phyloP scores from a whole-genome alignment of 1,140 invertebrate species.

The Procambarus virginalis region DNA sequence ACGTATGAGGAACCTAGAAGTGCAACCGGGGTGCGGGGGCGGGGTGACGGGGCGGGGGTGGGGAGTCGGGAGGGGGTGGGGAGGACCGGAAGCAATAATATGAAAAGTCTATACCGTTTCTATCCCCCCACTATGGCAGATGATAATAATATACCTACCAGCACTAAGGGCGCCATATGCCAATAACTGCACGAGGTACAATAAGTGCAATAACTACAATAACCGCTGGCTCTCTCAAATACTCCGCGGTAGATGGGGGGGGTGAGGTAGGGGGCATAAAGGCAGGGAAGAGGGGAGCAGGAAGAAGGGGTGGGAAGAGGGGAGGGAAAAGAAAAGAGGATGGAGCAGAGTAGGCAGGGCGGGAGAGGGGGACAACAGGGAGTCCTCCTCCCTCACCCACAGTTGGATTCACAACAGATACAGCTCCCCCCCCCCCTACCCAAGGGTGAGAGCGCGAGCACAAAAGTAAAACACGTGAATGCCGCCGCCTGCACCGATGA shows the following conservation, averaged over 20 bases:
- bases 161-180: slow-evolving; percentile 59
- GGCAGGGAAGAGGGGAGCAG: neutral
- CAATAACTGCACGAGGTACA: slow-evolving; percentile 62
- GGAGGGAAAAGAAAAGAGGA: no score
- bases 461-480: slow-evolving; percentile 66
- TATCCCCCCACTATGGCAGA: slow-evolving; percentile 32
- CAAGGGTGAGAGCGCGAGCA: slow-evolving; percentile 39
- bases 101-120: neutral
- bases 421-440: slow-evolving; percentile 16
- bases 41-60: no score
- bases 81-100: slow-evolving; percentile 29
- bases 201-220: slow-evolving; percentile 63
- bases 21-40: no score
- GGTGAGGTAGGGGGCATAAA: neutral
- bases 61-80: neutral
- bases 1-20: no score
- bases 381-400: no score
- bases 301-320: neutral
- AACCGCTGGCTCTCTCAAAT: slow-evolving; percentile 54
- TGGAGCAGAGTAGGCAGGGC: no score
- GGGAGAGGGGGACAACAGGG: no score
- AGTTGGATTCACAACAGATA: slow-evolving; percentile 45
- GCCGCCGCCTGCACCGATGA: neutral
- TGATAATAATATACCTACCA: slow-evolving; percentile 58
- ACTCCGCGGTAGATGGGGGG: neutral